Evolutionary conservation across 2,888 invertebrate genomes (phyloP), one percentile per base, ranked within the genome.

Genomic region (Odontocerum albicorne): DNA sequence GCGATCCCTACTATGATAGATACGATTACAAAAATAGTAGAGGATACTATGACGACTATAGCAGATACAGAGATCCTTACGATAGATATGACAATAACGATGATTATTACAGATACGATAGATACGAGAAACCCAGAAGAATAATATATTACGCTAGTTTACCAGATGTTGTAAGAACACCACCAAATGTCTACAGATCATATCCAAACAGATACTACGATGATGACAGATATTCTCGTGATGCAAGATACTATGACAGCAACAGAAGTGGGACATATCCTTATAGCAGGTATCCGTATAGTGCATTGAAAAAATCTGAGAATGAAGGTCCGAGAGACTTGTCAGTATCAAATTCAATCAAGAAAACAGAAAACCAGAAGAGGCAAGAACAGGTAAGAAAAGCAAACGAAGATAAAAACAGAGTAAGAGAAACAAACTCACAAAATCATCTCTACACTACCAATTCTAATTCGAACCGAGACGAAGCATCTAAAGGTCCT

Each of bases 71-170:
- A 4, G 75, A 75, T 61, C 73, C 74, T 10, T 72, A 72, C 57
- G 76, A 77, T 61, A 65, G 68, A 60, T 72, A 75, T 58, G 75
- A 76, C 16, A 50, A 39, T 19, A 20, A 52, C 17, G 53, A 44
- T 35, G 36, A 35, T n/a, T 52, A 52, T 38, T 40, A 51, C 39
- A 68, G 72, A 63, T 65, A 73, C 1, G 76, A 76, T 51, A 69
- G 75, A 63, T 77, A 72, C 63, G 77, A 79, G 53, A 80, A 79
- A 64, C 81, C 80, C 4, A 80, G 80, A 63, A 76, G 87, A 54
- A 84, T 86, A 49, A 84, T 87, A 52, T 87, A 87, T 65, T 87
- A 87, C 62, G 85, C 87, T 0, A 85, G 85, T 65, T 69, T 87
- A 20, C 87, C 87, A 7, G 87, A 87, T 68, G 81, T 86, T 2